Base-by-base conservation (phyloP, 1,140 invertebrate genomes). In the Papilio aristodemus region DNA sequence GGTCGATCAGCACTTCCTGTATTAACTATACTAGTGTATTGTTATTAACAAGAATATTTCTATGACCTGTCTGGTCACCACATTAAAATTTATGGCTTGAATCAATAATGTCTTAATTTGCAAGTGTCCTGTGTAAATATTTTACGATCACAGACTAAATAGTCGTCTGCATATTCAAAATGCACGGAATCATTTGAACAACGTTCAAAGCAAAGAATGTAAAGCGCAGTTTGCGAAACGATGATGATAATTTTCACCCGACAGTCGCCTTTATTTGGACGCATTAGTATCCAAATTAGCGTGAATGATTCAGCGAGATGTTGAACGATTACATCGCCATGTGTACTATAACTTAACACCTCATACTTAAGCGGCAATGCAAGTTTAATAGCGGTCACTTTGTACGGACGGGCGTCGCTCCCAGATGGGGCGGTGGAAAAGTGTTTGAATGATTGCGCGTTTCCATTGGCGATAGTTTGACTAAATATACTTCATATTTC, bases 361-460 rank as follows among this genome's bases (percentile, higher is more conserved):
- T 85, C 72, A 71, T 77, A 75, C 76, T 81, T 79, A 74, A 82
- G 76, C 76, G 73, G 78, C 82, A 79, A 76, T 89, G 79, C 83
- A 89, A 81, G 84, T 85, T 87, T 89, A 87, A 87, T 84, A 74
- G 85, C 79, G 85, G 87, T 89, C 87, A 89, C 87, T 89, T 87
- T 89, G 87, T 72, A 77, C 79, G 77, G 73, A 79, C 79, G 77
- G 77, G 76, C 71, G 76, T 75, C 78, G 38, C 72, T 81, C 85
- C 79, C 82, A 37, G 54, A 72, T 78, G 83, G 68, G 74, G 78
- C 75, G 75, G 83, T 81, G 81, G 80, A 82, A 82, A 80, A 80
- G 74, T 79, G 69, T 57, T 43, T 73, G 43, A 66, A 50, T 66
- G 36, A 11, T 50, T 10, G 67, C 59, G 19, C 62, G 82, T 82